Conservation (phyloP, 2,888 invertebrate species). For the Adineta ricciae region DNA sequence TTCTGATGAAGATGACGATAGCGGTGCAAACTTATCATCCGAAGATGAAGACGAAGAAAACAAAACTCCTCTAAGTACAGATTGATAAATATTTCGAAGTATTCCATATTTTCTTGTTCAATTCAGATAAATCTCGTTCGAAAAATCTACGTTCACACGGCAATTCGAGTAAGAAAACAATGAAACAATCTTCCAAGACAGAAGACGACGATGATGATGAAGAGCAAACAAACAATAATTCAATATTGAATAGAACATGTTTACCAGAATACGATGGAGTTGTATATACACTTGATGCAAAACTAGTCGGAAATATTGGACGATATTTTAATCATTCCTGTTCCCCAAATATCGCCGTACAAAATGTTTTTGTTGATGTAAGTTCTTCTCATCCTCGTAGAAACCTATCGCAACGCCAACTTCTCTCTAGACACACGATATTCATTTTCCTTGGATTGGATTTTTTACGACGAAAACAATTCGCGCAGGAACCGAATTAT, state of each 20-base stretch:
- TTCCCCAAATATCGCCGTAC: slow-evolving; percentile 87
- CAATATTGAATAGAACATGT: background rate
- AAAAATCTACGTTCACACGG: background rate
- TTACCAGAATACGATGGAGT: background rate
- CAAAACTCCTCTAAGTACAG: too few species aligned
- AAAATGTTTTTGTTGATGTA: slow-evolving; percentile 87
- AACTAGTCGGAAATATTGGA: slow-evolving; percentile 87
- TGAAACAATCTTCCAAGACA: background rate
- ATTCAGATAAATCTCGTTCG: background rate
- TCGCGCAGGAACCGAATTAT: slow-evolving; percentile 79
- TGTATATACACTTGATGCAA: slow-evolving; percentile 86
- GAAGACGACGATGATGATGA: too few species aligned
- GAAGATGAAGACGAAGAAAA: background rate
- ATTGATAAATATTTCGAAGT: too few species aligned
- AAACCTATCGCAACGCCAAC: background rate
- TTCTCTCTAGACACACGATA: slow-evolving; percentile 66
- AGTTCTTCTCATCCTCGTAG: background rate
- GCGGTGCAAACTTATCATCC: too few species aligned
- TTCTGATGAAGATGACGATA: background rate
- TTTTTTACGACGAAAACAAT: slow-evolving; percentile 72
- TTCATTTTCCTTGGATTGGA: slow-evolving; percentile 62
- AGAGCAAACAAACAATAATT: background rate
- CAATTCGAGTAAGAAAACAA: background rate
- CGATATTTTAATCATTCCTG: slow-evolving; percentile 86
- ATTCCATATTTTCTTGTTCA: too few species aligned